Evolutionary conservation across 2,888 invertebrate species (phyloP).

Genomic region (Stenichneumon culpator): DNA sequence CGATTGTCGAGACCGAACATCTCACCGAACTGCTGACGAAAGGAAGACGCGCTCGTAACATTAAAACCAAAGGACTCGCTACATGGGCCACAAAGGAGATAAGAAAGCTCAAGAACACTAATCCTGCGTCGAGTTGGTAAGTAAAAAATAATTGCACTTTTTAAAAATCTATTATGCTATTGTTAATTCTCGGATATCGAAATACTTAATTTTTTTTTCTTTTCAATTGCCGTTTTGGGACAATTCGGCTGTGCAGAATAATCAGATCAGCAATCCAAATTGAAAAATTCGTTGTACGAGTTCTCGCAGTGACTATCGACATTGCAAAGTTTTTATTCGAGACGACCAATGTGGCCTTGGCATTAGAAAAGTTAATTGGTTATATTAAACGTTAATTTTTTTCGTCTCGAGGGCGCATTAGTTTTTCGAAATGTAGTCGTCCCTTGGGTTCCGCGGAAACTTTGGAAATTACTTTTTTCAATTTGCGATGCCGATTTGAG

Average conservation of each 20-base stretch:
- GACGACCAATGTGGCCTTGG: background rate
- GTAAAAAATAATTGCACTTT: slow-evolving; percentile 72
- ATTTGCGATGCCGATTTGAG: too few species aligned
- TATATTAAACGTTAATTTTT: too few species aligned
- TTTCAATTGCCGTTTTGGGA: background rate
- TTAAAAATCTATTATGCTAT: slow-evolving; percentile 1
- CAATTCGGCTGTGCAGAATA: too few species aligned
- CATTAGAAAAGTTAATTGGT: background rate
- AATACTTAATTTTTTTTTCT: background rate
- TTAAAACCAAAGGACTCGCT: slow-evolving; percentile 96
- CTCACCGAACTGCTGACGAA: slow-evolving; percentile 94
- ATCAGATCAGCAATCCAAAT: too few species aligned
- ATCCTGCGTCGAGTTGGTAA: slow-evolving; percentile 85
- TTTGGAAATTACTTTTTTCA: too few species aligned
- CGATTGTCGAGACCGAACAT: slow-evolving; percentile 93
- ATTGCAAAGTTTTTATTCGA: too few species aligned
- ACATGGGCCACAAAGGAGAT: slow-evolving; percentile 99
- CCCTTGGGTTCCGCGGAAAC: too few species aligned
- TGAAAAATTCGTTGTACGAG: too few species aligned
- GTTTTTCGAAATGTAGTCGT: too few species aligned
- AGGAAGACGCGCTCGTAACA: slow-evolving; percentile 94
- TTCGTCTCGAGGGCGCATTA: too few species aligned
- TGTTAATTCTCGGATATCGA: slow-evolving; percentile 27
- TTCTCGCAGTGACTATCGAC: too few species aligned
- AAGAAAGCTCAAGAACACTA: slow-evolving; percentile 92